Evolutionary conservation across 2,888 invertebrate species (phyloP), one percentile per base, ranked within the genome.

Genomic region (Bellardia bayeri): DNA sequence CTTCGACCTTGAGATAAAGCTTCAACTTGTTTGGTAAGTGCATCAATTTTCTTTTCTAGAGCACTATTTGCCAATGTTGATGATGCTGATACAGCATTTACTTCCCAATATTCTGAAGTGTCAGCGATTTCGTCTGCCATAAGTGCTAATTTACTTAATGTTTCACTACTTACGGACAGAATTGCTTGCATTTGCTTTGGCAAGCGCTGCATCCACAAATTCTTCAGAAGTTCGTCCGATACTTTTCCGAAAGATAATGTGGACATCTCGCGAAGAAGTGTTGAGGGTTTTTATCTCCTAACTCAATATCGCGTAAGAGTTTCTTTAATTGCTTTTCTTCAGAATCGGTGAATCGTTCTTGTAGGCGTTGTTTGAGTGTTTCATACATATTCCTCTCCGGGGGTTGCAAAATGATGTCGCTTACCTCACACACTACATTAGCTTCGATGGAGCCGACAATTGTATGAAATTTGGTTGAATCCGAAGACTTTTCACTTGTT

Each of bases 251-350:
- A 69, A 30, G 69, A 54, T 54, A 69, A 54, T n/a, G 16, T 69
- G 11, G 69, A 33, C 30, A 51, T 69, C 33, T 69, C 51, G 2
- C 54, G 54, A 8, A 69, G 51, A 45, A 68, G 49, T 49, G 68
- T 14, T 49, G 68, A 68, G 4, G 45, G 68, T 13, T 68, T 68
- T 54, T 69, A 11, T 71, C 71, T 40, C 71, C 51, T 6, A 71
- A 71, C 23, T 69, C 51, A 14, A 69, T 8, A 4, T 69, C 7
- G 13, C 69, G 66, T 23, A 30, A 49, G 6, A 66, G 11, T 49
- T 45, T 30, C 4, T 71, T 56, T 14, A 71, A 16, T 42, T 56
- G 72, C 13, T 42, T 54, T 71, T 71, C n/a, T 37, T 71, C 37
- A 9, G 37, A 72, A 40, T 72, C 42, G 3, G 72, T 42, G 30